Conservation (phyloP, 2,113 vertebrate genomes). For the Micronycteris hirsuta region DNA sequence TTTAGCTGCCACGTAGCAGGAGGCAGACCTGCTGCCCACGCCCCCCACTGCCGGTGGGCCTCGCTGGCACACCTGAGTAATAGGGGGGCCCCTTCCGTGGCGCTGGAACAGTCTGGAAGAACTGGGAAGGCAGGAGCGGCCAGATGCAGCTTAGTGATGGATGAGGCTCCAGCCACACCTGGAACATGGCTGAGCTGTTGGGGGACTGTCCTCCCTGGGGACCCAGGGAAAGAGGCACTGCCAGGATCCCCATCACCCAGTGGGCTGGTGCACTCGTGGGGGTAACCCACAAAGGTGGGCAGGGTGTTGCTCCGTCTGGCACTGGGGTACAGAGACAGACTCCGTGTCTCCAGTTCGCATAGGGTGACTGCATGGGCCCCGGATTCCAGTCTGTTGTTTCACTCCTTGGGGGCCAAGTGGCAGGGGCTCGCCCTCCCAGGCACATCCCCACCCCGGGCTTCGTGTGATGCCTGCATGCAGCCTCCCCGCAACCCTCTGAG, state of each 20-base stretch:
- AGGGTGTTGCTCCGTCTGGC: background rate
- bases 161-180: background rate
- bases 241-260: background rate
- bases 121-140: background rate
- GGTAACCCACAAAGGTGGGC: background rate
- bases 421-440: background rate
- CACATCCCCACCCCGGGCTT: background rate
- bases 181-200: background rate
- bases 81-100: background rate
- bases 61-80: background rate
- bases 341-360: background rate
- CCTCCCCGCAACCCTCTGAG: background rate
- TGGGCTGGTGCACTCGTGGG: background rate
- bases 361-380: too few species aligned
- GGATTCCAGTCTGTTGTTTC: background rate
- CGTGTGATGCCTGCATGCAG: background rate
- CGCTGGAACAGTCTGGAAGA: background rate
- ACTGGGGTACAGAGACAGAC: background rate
- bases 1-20: background rate
- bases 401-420: rapidly evolving
- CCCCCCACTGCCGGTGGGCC: rapidly evolving
- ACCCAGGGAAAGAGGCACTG: background rate
- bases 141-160: background rate
- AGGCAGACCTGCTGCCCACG: background rate
- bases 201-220: background rate